Percentiles rank a stretch among this genome's conserved stretches.
Conservation (phyloP, 2,888 invertebrate species). For the Apocheima hispidaria region DNA sequence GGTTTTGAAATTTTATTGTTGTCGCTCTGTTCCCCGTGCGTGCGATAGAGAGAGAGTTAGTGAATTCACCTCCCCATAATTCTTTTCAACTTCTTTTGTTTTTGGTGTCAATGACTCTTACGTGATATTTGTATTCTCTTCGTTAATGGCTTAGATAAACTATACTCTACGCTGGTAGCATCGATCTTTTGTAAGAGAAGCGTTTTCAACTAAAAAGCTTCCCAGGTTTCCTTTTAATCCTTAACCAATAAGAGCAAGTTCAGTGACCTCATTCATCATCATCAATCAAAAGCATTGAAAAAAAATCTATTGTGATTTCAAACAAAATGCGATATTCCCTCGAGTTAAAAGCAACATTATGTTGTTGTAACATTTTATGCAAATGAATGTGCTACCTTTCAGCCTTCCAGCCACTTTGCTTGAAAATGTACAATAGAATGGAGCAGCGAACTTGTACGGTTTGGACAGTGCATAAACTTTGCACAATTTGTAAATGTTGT, state of each 20-base stretch:
- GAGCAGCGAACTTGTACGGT: constrained; percentile 1
- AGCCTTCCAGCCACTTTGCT: constrained; percentile 69
- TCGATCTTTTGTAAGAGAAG: not conserved
- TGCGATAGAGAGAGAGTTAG: no score
- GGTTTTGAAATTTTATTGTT: no score
- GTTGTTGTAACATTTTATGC: constrained; percentile 71
- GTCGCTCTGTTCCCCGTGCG: no score
- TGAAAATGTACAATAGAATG: constrained; percentile 53
- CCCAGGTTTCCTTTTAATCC: constrained; percentile 25
- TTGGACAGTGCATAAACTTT: constrained; percentile 11
- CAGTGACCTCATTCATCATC: constrained; percentile 54
- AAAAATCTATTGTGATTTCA: constrained; percentile 65
- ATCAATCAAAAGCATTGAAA: constrained; percentile 65
- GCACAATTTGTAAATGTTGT: no score
- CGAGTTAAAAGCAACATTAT: constrained; percentile 67
- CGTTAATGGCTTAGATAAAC: no score
- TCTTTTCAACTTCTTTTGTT: no score
- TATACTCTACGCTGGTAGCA: no score
- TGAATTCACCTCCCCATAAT: no score
- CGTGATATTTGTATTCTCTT: no score
- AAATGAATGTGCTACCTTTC: constrained; percentile 72
- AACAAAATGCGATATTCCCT: constrained; percentile 63
- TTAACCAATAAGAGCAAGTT: constrained; percentile 30
- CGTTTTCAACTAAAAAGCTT: constrained; percentile 12
- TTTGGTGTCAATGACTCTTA: no score